Percentiles rank a stretch among this genome's conserved stretches.
phyloP scores from a whole-genome alignment of 2,888 invertebrate genomes.

The Odontocerum albicorne region DNA sequence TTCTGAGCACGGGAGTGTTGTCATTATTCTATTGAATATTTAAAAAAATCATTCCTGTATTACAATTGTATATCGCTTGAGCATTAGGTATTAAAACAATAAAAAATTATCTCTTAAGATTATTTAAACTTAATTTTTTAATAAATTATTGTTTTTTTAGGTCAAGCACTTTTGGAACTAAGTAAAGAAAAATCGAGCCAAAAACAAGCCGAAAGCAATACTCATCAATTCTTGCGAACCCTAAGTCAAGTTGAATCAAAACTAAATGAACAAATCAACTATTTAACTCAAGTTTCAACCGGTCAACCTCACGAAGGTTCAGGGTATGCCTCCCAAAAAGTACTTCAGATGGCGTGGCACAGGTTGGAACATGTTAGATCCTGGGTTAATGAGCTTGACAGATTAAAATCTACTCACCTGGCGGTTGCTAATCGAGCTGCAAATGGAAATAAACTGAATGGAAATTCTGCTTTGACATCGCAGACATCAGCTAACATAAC shows the following conservation, averaged over 20 bases:
- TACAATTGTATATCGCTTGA: too few species aligned
- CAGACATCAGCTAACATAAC: slow-evolving; percentile 16
- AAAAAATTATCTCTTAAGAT: slow-evolving; percentile 5
- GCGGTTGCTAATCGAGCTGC: slow-evolving; percentile 49
- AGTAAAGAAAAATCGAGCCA: slow-evolving; percentile 94
- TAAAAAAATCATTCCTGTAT: too few species aligned
- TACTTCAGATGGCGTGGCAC: slow-evolving; percentile 96
- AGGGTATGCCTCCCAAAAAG: slow-evolving; percentile 94
- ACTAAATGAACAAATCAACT: slow-evolving; percentile 94
- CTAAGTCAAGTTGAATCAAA: slow-evolving; percentile 87
- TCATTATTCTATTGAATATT: too few species aligned
- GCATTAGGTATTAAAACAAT: too few species aligned
- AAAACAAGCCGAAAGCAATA: slow-evolving; percentile 90
- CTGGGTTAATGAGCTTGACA: slow-evolving; percentile 86
- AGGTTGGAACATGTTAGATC: slow-evolving; percentile 90
- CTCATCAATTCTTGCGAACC: slow-evolving; percentile 88
- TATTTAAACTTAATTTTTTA: slow-evolving; percentile 1
- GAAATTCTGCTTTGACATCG: slow-evolving; percentile 20
- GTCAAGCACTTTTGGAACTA: slow-evolving; percentile 88
- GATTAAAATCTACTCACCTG: slow-evolving; percentile 75
- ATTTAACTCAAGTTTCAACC: slow-evolving; percentile 94
- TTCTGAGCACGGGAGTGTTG: too few species aligned
- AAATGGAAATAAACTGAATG: slow-evolving; percentile 38
- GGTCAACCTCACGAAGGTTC: slow-evolving; percentile 97
- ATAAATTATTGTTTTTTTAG: slow-evolving; percentile 43